phyloP scores from a whole-genome alignment of 1,140 invertebrate genomes.

The Lepeophtheirus salmonis region DNA sequence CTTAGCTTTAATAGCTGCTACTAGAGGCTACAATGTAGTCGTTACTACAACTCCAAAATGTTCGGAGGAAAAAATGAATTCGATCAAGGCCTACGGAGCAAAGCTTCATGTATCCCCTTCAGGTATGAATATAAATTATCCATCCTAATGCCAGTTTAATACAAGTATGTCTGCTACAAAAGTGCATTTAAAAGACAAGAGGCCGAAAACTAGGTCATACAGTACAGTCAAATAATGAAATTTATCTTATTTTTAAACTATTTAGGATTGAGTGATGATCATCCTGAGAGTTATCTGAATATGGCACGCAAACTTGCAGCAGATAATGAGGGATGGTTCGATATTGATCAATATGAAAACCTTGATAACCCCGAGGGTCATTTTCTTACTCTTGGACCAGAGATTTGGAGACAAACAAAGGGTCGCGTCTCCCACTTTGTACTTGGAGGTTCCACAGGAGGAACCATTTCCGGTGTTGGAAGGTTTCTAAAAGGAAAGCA shows the following conservation, averaged over 20 bases:
- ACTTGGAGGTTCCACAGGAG: not conserved
- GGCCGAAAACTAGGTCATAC: no score
- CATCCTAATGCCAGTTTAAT: no score
- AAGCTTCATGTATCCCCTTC: not conserved
- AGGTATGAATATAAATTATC: not conserved
- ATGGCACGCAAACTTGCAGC: not conserved
- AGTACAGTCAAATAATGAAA: not conserved
- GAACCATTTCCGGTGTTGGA: not conserved
- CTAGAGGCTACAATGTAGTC: not conserved
- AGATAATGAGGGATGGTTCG: not conserved
- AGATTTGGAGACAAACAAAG: not conserved
- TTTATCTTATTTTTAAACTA: not conserved
- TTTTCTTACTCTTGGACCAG: not conserved
- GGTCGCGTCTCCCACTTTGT: not conserved
- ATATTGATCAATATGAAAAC: not conserved
- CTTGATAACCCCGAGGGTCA: not conserved
- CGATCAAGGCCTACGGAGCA: not conserved
- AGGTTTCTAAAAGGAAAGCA: not conserved
- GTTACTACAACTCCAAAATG: not conserved
- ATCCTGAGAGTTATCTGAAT: not conserved
- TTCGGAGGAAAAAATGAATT: not conserved
- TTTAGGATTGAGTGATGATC: not conserved
- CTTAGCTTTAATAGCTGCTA: not conserved
- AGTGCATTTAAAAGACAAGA: no score
- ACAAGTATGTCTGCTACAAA: no score